Conservation (phyloP, 2,113 vertebrate genomes). For the Urocitellus parryii region DNA sequence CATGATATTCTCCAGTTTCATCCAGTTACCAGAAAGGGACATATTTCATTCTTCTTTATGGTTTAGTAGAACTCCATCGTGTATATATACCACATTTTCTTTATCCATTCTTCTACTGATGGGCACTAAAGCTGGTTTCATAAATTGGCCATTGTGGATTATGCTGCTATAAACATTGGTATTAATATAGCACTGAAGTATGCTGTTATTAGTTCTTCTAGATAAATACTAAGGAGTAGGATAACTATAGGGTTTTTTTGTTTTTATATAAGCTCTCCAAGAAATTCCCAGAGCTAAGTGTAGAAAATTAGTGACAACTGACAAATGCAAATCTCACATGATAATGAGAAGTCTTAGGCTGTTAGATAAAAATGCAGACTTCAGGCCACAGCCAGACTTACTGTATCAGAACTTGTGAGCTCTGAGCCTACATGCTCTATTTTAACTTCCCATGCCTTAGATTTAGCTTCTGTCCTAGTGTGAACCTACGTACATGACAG, state of each 20-base stretch:
- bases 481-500: rapidly evolving
- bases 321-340: background rate
- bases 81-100: too few relatives aligned
- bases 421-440: background rate
- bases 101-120: too few relatives aligned
- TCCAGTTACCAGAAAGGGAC: too few relatives aligned
- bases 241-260: background rate
- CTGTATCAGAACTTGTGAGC: background rate
- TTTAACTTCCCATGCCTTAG: background rate
- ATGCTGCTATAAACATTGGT: too few relatives aligned
- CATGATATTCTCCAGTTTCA: too few relatives aligned
- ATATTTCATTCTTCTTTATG: too few relatives aligned
- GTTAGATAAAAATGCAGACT: background rate
- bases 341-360: background rate
- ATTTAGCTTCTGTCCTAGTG: background rate
- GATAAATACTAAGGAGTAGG: too few relatives aligned
- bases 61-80: too few relatives aligned
- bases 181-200: too few relatives aligned
- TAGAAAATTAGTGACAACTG: background rate
- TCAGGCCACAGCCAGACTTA: background rate
- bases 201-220: too few relatives aligned
- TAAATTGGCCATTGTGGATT: too few relatives aligned
- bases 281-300: background rate
- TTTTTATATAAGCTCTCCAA: background rate
- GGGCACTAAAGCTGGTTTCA: too few relatives aligned